A percentile compares a stretch with the other conserved stretches of the same genome.
These are phyloP conservation scores for Sander vitreus DNA, from an alignment of 2,113 vertebrate genomes.

Conservation along the genomic window DNA sequence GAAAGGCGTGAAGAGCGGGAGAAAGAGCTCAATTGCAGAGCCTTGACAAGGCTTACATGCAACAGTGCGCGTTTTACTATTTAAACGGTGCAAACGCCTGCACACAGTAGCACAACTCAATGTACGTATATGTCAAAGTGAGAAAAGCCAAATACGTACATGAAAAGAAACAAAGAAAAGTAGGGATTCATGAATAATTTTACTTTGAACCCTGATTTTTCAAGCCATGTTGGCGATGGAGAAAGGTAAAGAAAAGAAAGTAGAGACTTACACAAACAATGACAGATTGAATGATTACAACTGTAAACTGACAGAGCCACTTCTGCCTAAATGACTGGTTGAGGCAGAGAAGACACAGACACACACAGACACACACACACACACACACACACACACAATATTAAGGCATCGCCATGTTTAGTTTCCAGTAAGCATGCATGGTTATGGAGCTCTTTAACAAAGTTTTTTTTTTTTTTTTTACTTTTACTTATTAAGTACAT, in stretches of 20 bases:
- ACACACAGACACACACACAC: no score
- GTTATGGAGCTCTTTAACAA: no score
- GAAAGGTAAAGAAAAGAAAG: neutral
- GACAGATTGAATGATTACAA: slow-evolving; percentile 1
- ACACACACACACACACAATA: no score
- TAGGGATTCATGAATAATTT: neutral
- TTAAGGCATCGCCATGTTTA: no score
- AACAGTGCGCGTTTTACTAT: neutral
- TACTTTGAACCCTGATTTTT: neutral
- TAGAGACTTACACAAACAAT: neutral
- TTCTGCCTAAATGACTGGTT: slow-evolving; percentile 53
- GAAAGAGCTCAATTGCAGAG: neutral
- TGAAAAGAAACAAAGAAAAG: neutral
- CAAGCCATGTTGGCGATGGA: neutral
- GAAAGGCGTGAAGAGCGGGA: no score
- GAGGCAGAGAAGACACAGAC: no score
- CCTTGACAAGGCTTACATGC: neutral
- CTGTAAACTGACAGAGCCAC: slow-evolving; percentile 35
- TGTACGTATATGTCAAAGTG: neutral
- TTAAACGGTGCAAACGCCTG: neutral
- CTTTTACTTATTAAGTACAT: no score
- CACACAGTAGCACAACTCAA: neutral
- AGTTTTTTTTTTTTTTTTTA: no score
- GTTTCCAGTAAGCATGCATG: no score
- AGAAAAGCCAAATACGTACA: neutral